phyloP scores from a whole-genome alignment of 2,888 invertebrate species.

The Spisula subtruncata region DNA sequence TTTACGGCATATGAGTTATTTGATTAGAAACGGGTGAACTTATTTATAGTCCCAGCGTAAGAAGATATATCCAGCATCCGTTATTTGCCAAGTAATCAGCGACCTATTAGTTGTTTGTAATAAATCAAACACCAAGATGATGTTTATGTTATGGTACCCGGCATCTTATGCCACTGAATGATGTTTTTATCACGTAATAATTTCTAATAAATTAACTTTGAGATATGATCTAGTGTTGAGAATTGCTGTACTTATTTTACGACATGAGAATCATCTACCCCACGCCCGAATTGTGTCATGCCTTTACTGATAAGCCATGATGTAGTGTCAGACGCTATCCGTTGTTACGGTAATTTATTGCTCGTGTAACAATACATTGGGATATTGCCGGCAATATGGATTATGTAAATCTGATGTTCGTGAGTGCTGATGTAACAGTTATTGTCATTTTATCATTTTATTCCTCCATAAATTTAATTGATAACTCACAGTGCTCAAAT shows the following conservation, averaged over 20 bases:
- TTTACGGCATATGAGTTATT: too few species aligned
- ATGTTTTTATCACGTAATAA: background rate
- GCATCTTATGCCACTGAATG: background rate
- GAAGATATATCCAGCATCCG: too few species aligned
- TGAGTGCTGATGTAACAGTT: background rate
- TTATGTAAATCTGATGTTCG: background rate
- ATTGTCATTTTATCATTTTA: background rate
- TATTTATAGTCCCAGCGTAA: too few species aligned
- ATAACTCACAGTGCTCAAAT: too few species aligned
- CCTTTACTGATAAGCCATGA: constrained; percentile 4
- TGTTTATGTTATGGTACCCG: background rate
- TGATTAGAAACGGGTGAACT: too few species aligned
- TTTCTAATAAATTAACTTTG: constrained; percentile 7
- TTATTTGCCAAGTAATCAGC: too few species aligned
- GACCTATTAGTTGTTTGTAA: too few species aligned
- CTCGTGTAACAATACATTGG: background rate
- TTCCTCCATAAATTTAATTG: background rate
- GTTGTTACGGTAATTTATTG: background rate
- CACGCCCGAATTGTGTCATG: background rate
- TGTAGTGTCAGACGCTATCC: background rate
- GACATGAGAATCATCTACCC: background rate
- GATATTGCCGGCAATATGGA: background rate
- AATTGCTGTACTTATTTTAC: background rate
- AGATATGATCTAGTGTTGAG: background rate
- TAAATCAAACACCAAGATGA: background rate